Evolutionary conservation across 1,140 invertebrate species (phyloP).

Genomic region (Sinella curviseta): DNA sequence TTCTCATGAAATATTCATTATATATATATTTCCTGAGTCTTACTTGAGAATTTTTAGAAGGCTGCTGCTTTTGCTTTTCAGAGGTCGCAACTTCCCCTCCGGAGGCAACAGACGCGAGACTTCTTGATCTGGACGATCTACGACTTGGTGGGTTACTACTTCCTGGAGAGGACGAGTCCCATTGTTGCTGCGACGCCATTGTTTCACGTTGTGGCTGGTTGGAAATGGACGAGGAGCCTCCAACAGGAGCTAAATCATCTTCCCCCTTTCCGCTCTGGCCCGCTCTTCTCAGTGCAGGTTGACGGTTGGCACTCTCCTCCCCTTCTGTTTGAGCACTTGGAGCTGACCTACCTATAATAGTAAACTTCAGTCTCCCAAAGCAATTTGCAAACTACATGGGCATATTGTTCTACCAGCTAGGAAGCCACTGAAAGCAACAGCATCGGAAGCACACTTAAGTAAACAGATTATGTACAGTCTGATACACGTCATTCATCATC

Average conservation of each 20-base stretch:
- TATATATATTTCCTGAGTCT: not conserved
- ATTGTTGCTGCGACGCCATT: not conserved
- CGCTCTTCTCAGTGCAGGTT: not conserved
- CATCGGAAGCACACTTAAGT: not conserved
- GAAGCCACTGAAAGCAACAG: conserved; percentile 20
- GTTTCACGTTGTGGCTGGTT: not conserved
- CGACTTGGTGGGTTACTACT: conserved; percentile 9
- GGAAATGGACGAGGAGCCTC: not conserved
- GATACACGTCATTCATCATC: not conserved
- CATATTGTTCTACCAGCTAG: not conserved
- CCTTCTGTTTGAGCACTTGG: not conserved
- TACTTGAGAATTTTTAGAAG: not conserved
- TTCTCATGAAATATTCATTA: no score
- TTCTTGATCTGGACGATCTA: not conserved
- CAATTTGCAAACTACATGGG: not conserved
- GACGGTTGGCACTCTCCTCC: not conserved
- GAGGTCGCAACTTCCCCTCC: not conserved
- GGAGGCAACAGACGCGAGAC: not conserved
- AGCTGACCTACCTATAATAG: conserved; percentile 11
- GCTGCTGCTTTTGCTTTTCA: not conserved
- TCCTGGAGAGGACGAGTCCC: conserved; percentile 14
- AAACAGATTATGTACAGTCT: not conserved
- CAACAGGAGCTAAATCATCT: not conserved
- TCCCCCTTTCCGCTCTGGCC: not conserved
- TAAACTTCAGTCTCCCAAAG: conserved; percentile 20